Conservation (phyloP, 64 coral and sea anemone genomes). For the Dendronephthya gigantea region DNA sequence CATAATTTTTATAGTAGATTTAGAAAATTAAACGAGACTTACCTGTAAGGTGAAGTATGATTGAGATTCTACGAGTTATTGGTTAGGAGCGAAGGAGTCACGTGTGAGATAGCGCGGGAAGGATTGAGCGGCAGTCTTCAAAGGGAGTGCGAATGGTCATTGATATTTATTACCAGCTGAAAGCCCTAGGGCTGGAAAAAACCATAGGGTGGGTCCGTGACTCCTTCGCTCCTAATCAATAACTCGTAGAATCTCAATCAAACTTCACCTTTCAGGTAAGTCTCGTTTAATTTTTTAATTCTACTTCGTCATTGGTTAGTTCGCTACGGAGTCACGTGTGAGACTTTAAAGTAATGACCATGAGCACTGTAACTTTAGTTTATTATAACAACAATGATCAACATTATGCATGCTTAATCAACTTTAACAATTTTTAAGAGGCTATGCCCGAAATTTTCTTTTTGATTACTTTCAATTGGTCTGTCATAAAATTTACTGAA, state of each 20-base stretch:
- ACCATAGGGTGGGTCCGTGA: neutral
- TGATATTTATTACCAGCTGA: no score
- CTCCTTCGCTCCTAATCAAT: slow-evolving; percentile 16
- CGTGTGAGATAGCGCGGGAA: neutral
- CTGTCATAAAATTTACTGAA: slow-evolving; percentile 38
- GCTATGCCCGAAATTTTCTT: neutral
- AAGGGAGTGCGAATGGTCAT: neutral
- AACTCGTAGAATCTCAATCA: slow-evolving; percentile 25
- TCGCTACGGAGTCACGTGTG: slow-evolving; percentile 17
- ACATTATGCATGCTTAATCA: neutral
- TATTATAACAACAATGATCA: neutral
- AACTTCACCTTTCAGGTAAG: slow-evolving; percentile 33
- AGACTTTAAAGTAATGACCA: slow-evolving; percentile 32
- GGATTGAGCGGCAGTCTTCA: neutral
- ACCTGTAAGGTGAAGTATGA: slow-evolving; percentile 9
- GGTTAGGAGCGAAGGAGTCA: slow-evolving; percentile 17
- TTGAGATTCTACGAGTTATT: neutral
- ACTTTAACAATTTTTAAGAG: neutral
- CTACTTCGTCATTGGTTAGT: slow-evolving; percentile 19
- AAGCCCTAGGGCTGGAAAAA: neutral
- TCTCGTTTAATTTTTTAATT: slow-evolving; percentile 42
- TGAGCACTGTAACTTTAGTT: neutral
- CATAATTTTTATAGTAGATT: no score
- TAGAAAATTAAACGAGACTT: slow-evolving; percentile 20
- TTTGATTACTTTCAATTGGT: slow-evolving; percentile 21